Evolutionary conservation across 2,113 vertebrate genomes (phyloP), one percentile per base, ranked within the genome.

Genomic region (Struthidea cinerea): DNA sequence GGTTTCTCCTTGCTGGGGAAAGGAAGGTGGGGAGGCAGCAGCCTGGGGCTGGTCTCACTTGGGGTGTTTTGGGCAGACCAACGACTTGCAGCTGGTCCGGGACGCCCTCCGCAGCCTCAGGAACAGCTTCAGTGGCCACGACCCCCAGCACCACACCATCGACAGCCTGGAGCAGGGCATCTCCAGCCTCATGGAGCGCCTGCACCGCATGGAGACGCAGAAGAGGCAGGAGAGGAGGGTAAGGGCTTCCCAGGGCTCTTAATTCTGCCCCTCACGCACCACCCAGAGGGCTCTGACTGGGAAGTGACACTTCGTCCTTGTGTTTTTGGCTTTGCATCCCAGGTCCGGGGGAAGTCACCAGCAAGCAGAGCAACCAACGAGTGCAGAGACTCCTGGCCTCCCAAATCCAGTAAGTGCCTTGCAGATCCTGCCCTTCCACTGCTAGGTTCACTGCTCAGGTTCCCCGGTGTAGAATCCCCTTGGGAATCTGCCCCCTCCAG

Each of bases 131-230:
- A 98, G 99, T 9, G 99, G 98, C 33, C 99, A 99, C 0, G 99
- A 99, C 81, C 99, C 99, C 1, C 99, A 99, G 96, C 99, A 99
- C 84, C 99, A 99, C 94, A 99, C 99, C 22, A 98, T 99, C 32
- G 99, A 99, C 98, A 99, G 99, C 85, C 94, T 99, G 97, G 99
- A 99, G 97, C 99, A 99, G 97, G 99, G 99, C 56, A 98, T 99
- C 61, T 96, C 98, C 42, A 99, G 99, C 73, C 98, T 99, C 69
- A 99, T 99, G 88, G 99, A 99, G 93, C 98, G 99, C 73, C 97
- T 99, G 84, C 98, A 98, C 13, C 95, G 94, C 76, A 24, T 98
- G 94, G 99, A 99, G 83, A 94, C 94, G 8, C 99, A 99, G 69
- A 98, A 97, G 89, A 98, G 95, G 89, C 98, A 93, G 75, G 98